These are phyloP conservation scores for Lampris incognitus DNA, from an alignment of 2,113 vertebrate genomes.

Conservation along the genomic window DNA sequence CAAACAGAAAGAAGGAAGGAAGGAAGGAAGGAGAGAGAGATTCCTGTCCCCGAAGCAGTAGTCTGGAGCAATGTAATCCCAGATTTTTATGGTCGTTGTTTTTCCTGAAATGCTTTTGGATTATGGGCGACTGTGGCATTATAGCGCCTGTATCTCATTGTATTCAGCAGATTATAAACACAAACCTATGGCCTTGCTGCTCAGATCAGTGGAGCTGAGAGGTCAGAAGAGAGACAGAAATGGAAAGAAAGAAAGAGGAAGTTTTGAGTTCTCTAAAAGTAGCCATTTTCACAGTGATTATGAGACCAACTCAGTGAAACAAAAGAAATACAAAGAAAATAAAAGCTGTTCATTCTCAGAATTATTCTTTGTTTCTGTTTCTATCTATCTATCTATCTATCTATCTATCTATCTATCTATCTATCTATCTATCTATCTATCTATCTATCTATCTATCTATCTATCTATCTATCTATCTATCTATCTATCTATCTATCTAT, in stretches of 20 bases:
- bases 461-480: too few species aligned
- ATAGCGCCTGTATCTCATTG: slow-evolving; percentile 57
- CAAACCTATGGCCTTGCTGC: slow-evolving; percentile 44
- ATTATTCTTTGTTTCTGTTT: neutral
- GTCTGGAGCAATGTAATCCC: slow-evolving; percentile 78
- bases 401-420: too few species aligned
- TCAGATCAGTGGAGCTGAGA: slow-evolving; percentile 43
- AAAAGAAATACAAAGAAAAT: neutral
- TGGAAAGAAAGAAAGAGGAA: neutral
- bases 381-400: neutral
- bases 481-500: too few species aligned
- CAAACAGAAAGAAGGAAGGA: slow-evolving; percentile 62
- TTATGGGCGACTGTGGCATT: slow-evolving; percentile 65
- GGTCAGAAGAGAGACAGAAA: neutral
- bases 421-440: too few species aligned
- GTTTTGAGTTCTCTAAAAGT: neutral
- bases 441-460: too few species aligned
- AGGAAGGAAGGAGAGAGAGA: slow-evolving; percentile 55
- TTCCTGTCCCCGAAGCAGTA: slow-evolving; percentile 60
- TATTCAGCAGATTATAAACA: slow-evolving; percentile 57
- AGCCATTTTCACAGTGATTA: neutral
- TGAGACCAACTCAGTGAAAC: neutral
- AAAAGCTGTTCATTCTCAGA: neutral
- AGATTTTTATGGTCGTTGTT: slow-evolving; percentile 75
- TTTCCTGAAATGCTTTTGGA: slow-evolving; percentile 72